These are phyloP conservation scores for Drosophila pullipes DNA, from an alignment of 2,888 invertebrate species.

Conservation along the genomic window DNA sequence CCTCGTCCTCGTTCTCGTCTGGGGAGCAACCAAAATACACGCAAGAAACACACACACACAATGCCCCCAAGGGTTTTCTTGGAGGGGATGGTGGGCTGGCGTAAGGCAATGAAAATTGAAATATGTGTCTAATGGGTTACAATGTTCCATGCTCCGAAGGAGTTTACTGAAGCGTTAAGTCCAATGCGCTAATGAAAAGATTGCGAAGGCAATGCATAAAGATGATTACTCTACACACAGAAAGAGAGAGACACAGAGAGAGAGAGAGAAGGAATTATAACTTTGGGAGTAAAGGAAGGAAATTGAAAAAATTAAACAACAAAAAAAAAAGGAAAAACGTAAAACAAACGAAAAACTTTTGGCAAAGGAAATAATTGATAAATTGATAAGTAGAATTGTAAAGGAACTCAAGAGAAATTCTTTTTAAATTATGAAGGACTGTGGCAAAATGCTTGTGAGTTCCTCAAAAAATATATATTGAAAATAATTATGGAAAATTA, in stretches of 20 bases:
- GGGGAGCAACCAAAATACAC: constrained; percentile 22
- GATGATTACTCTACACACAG: constrained; percentile 34
- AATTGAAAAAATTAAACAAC: constrained; percentile 23
- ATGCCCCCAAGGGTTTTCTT: constrained; percentile 11
- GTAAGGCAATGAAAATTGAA: constrained; percentile 62
- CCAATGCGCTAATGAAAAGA: constrained; percentile 69
- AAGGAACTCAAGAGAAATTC: constrained; percentile 13
- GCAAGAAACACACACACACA: constrained; percentile 29
- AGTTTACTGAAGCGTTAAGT: constrained; percentile 71
- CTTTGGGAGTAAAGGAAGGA: constrained; percentile 7
- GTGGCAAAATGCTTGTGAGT: not conserved
- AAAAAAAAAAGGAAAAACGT: not conserved
- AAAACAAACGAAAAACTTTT: constrained; percentile 10
- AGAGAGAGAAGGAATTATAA: not conserved
- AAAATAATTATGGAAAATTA: not conserved
- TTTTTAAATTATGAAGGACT: not conserved
- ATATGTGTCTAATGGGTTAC: constrained; percentile 73
- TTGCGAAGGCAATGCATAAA: constrained; percentile 39
- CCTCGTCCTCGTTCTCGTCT: constrained; percentile 3
- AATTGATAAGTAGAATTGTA: constrained; percentile 43
- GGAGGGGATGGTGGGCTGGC: not conserved
- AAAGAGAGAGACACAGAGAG: not conserved
- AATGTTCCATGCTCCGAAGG: constrained; percentile 49
- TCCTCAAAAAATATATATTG: not conserved
- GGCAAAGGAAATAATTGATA: constrained; percentile 29